Evolutionary conservation across 92 coral and sea anemone genomes (phyloP).

Genomic region (Metridium senile): DNA sequence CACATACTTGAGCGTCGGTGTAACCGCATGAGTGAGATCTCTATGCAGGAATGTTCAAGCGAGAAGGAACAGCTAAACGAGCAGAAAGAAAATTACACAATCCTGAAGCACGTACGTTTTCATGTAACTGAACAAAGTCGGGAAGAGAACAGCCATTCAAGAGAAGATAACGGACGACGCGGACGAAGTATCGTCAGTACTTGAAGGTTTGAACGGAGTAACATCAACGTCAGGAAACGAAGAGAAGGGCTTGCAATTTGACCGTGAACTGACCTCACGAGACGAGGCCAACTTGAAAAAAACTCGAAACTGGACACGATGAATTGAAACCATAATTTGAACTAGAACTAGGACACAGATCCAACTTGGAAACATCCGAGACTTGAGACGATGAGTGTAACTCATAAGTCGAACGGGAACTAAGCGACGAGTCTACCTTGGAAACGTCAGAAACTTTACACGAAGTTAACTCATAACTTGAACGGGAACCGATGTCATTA

Average conservation of each 20-base stretch:
- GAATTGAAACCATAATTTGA: not conserved
- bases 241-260: too few relatives aligned
- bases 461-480: too few relatives aligned
- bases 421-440: not conserved
- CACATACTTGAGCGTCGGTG: too few relatives aligned
- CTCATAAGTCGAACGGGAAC: not conserved
- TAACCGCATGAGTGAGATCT: not conserved
- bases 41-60: conserved; percentile 11
- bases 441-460: not conserved
- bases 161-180: not conserved
- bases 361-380: not conserved
- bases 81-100: not conserved
- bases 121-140: not conserved
- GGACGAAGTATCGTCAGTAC: not conserved
- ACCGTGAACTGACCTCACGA: too few relatives aligned
- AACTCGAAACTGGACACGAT: not conserved
- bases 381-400: not conserved
- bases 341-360: not conserved
- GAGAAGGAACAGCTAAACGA: conserved; percentile 11
- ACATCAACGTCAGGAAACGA: not conserved
- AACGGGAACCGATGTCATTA: not conserved
- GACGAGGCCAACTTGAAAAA: not conserved
- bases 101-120: not conserved
- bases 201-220: not conserved
- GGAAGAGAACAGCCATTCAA: not conserved